phyloP scores from a whole-genome alignment of 2,113 vertebrate species.

The Pelobates fuscus region DNA sequence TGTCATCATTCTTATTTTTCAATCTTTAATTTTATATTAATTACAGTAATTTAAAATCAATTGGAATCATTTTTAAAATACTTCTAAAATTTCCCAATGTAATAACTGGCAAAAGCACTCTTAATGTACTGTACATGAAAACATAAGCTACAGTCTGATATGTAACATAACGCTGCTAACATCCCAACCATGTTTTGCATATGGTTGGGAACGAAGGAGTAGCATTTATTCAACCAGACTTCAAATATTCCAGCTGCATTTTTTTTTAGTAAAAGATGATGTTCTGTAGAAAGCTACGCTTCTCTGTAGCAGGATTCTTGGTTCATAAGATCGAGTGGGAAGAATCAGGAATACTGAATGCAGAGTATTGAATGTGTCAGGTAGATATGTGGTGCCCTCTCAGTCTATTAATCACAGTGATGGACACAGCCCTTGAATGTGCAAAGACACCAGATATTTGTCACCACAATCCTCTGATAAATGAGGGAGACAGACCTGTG shows the following conservation, averaged over 20 bases:
- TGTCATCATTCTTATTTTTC: too few relatives aligned
- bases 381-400: neutral
- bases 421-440: constrained; percentile 25
- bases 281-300: neutral
- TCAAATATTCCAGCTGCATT: neutral
- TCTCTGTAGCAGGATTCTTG: neutral
- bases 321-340: neutral
- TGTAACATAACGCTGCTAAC: too few relatives aligned
- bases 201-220: too few relatives aligned
- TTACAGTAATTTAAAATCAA: too few relatives aligned
- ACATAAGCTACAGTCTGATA: too few relatives aligned
- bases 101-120: too few relatives aligned
- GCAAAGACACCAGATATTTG: constrained; percentile 12
- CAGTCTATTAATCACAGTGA: constrained; percentile 4
- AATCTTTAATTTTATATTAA: too few relatives aligned
- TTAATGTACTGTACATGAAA: too few relatives aligned
- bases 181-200: too few relatives aligned
- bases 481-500: too few relatives aligned
- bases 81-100: too few relatives aligned
- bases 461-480: neutral
- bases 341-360: neutral
- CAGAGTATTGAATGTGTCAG: neutral
- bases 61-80: too few relatives aligned
- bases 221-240: neutral
- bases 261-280: neutral